Conservation (phyloP, 2,888 invertebrate genomes). For the Adela reaumurella region DNA sequence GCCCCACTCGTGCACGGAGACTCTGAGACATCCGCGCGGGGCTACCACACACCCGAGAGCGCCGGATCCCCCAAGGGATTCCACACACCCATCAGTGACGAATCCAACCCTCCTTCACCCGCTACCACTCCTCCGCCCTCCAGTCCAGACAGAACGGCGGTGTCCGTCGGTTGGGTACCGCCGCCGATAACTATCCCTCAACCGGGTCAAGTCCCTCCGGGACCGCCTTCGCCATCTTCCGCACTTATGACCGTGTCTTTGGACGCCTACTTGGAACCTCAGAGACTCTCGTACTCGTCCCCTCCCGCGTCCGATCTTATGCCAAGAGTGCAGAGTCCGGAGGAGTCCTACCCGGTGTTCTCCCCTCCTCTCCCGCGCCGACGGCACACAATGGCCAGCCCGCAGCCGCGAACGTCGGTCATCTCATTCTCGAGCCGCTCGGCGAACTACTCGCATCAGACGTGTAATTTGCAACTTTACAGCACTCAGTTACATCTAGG, state of each 20-base stretch:
- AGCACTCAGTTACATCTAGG: slow-evolving; percentile 96
- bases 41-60: slow-evolving; percentile 47
- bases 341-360: slow-evolving; percentile 82
- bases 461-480: slow-evolving; percentile 89
- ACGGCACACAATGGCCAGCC: slow-evolving; percentile 55
- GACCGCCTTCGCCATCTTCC: slow-evolving; percentile 76
- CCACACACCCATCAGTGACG: slow-evolving; percentile 73
- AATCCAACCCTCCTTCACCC: slow-evolving; percentile 49
- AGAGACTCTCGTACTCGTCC: slow-evolving; percentile 76
- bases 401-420: slow-evolving; percentile 66
- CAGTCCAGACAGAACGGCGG: slow-evolving; percentile 36
- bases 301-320: slow-evolving; percentile 71
- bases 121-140: slow-evolving; percentile 23
- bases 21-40: slow-evolving; percentile 53
- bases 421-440: slow-evolving; percentile 74
- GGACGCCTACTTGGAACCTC: slow-evolving; percentile 82
- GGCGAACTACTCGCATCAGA: slow-evolving; percentile 76
- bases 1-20: slow-evolving; percentile 53
- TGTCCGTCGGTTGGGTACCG: slow-evolving; percentile 58
- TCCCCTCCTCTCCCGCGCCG: slow-evolving; percentile 77
- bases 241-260: slow-evolving; percentile 80
- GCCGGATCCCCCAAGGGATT: slow-evolving; percentile 65
- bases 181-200: slow-evolving; percentile 43
- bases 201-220: slow-evolving; percentile 24
- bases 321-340: slow-evolving; percentile 65